Evolutionary conservation across 2,888 invertebrate genomes (phyloP), one percentile per base, ranked within the genome.

Genomic region (Apodemia zela): DNA sequence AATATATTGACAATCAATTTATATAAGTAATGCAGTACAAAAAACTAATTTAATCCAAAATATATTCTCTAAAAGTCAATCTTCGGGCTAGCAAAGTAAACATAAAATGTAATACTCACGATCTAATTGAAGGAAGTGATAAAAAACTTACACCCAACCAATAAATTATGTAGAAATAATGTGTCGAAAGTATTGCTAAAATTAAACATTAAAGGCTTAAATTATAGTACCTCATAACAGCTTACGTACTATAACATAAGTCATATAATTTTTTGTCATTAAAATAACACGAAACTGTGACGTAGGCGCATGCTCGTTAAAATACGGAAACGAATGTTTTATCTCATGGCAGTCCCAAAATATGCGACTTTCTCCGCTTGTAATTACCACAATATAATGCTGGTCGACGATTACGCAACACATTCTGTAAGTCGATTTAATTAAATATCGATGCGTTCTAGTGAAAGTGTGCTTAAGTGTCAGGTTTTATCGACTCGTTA

Each of bases 321-420:
- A 74, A 82, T 72, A 79, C 76, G 82, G 80, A 82, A 81, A 69
- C 66, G 64, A 76, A 72, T 66, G 69, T 68, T 69, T 73, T 75
- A 75, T 76, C 76, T 81, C 73, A 77, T 77, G 79, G 72, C 74
- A 79, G 75, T 77, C 83, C 78, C 83, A 80, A 87, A 87, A 86
- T 85, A 79, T 82, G 85, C 81, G 77, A 85, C 89, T 90, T 90
- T 89, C 89, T 81, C 89, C 71, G 67, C 66, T 65, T 72, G 79
- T 82, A 86, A 87, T 87, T 85, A 84, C 81, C 74, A 71, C 74
- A 73, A 72, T 75, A 77, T 73, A 71, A 71, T 71, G 68, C 70
- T 64, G 65, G 66, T 47, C 47, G 17, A 47, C 29, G 61, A 71
- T 83, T 83, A 80, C 73, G 73, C 69, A 85, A 84, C 68, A 67